phyloP scores from a whole-genome alignment of 2,888 invertebrate genomes.

The Scaeva pyrastri region DNA sequence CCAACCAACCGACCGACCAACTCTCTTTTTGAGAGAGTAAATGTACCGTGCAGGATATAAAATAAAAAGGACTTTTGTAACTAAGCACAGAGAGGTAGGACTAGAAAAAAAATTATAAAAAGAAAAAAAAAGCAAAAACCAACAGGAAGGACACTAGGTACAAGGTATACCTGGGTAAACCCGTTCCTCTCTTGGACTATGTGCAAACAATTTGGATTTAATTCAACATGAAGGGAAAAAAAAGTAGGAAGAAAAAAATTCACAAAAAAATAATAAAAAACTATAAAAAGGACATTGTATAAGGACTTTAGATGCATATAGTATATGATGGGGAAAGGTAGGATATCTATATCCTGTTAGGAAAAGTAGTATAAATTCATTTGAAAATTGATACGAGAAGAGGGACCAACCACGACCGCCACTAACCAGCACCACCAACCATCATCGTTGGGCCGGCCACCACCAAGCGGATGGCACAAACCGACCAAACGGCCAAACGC shows the following conservation, averaged over 20 bases:
- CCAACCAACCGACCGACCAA: slow-evolving; percentile 19
- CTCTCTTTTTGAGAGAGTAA: slow-evolving; percentile 23
- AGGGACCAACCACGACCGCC: slow-evolving; percentile 31
- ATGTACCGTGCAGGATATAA: slow-evolving; percentile 42
- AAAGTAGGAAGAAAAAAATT: too few relatives aligned
- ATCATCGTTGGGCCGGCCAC: too few relatives aligned
- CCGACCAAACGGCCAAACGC: too few relatives aligned
- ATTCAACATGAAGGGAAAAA: slow-evolving; percentile 52
- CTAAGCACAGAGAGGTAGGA: slow-evolving; percentile 10
- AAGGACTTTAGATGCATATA: not conserved
- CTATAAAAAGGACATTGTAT: slow-evolving; percentile 47
- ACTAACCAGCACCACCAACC: too few relatives aligned
- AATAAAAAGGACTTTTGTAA: not conserved
- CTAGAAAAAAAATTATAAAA: slow-evolving; percentile 31
- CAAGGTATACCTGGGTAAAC: too few relatives aligned
- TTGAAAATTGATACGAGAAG: slow-evolving; percentile 42
- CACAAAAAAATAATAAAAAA: slow-evolving; percentile 21
- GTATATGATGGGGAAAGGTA: too few relatives aligned
- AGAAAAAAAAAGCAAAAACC: slow-evolving; percentile 18
- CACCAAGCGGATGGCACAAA: not conserved
- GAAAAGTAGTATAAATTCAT: slow-evolving; percentile 57
- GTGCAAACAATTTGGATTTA: slow-evolving; percentile 69
- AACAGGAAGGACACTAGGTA: slow-evolving; percentile 19
- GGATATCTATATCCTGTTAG: slow-evolving; percentile 45
- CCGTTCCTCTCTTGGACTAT: slow-evolving; percentile 48